These are phyloP conservation scores for Acestrorhynchus altus DNA, from an alignment of 2,797 vertebrate genomes.

Conservation along the genomic window DNA sequence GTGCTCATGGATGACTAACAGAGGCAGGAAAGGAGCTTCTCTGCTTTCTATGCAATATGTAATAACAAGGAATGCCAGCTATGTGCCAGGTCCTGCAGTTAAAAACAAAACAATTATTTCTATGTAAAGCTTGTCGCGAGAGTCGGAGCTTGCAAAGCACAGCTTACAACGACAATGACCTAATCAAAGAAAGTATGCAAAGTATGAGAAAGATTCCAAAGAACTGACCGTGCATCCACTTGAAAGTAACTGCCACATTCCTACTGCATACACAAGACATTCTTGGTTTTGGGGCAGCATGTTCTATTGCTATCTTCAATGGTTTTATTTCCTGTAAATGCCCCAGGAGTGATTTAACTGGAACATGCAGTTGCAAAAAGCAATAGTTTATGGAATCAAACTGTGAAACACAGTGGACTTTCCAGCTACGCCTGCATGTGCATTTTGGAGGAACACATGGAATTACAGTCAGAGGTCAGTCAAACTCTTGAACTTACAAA, in stretches of 20 bases:
- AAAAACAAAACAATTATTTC: constrained; percentile 9
- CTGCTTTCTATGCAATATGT: not conserved
- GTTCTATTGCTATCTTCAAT: not conserved
- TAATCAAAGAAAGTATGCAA: constrained; percentile 6
- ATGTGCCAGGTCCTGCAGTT: constrained; percentile 15
- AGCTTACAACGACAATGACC: not conserved
- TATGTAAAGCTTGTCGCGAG: not conserved
- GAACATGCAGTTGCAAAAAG: not conserved
- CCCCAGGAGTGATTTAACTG: not conserved
- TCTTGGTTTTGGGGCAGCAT: not conserved
- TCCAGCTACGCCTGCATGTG: not conserved
- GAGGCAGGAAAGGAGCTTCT: constrained; percentile 16
- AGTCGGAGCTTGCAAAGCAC: constrained; percentile 18
- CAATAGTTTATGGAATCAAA: not conserved
- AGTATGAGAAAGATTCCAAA: constrained; percentile 7
- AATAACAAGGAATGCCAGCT: constrained; percentile 30
- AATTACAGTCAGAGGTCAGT: not conserved
- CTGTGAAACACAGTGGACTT: not conserved
- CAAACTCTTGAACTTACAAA: not conserved
- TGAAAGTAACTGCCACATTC: constrained; percentile 1
- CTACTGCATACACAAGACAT: not conserved
- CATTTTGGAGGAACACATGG: not conserved
- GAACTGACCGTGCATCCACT: not conserved
- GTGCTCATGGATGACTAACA: not conserved
- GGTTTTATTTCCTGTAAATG: not conserved